Percentiles rank a stretch among this genome's conserved stretches.
These are phyloP conservation scores for Papilio aristodemus DNA, from an alignment of 1,140 invertebrate genomes.

Conservation along the genomic window DNA sequence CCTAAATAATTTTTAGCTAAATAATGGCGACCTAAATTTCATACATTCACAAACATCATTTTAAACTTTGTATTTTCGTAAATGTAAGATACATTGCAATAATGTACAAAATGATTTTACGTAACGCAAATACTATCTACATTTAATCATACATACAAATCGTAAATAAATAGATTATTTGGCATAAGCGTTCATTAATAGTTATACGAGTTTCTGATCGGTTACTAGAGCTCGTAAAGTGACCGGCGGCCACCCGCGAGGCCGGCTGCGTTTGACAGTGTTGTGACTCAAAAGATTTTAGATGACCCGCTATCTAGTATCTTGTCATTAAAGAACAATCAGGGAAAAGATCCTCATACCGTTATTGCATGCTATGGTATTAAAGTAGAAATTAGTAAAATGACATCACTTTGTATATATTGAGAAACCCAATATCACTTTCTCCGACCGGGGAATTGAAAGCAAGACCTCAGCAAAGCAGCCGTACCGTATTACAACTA, in stretches of 20 bases:
- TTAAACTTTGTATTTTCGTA: too few relatives aligned
- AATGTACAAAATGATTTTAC: not conserved
- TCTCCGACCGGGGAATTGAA: too few relatives aligned
- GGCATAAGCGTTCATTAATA: constrained; percentile 18
- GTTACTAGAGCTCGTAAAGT: constrained; percentile 26
- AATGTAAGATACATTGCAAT: too few relatives aligned
- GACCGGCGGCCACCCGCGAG: constrained; percentile 29
- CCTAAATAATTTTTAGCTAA: too few relatives aligned
- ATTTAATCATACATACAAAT: not conserved
- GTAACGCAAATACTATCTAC: not conserved
- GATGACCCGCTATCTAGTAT: not conserved
- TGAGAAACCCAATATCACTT: too few relatives aligned
- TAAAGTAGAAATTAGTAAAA: too few relatives aligned
- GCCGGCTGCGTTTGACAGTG: not conserved
- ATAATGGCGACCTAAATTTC: too few relatives aligned
- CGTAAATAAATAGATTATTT: constrained; percentile 20
- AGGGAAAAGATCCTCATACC: not conserved
- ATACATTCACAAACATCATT: too few relatives aligned
- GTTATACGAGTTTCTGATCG: constrained; percentile 12
- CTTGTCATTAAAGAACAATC: constrained; percentile 23
- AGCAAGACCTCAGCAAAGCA: too few relatives aligned
- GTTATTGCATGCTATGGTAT: too few relatives aligned
- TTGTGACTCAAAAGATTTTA: constrained; percentile 25
- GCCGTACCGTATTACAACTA: too few relatives aligned
- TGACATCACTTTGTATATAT: too few relatives aligned